Evolutionary conservation across 2,797 vertebrate species (phyloP), one percentile per base, ranked within the genome.

Genomic region (Decapterus maruadsi): DNA sequence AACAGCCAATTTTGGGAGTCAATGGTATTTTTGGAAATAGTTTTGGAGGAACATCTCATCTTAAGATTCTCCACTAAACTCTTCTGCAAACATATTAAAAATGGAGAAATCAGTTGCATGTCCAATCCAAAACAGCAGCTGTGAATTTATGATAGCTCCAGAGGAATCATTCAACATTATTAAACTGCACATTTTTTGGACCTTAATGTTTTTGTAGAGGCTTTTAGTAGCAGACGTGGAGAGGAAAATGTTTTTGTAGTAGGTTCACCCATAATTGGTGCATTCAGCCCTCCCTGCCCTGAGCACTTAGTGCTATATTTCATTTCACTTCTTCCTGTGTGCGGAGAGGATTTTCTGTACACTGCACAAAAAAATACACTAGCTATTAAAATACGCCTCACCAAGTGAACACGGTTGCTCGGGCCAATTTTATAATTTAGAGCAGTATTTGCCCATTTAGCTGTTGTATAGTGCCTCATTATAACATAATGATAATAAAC

Each of bases 191-290:
- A 45, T 66, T 55, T 45, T 65, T 50, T 58, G 22, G 45, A 26
- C 14, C 59, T 46, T 57, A 56, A 61, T 71, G 59, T 59, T 65
- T 64, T 75, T 75, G 54, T 55, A 29, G 38, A 64, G 65, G 61
- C 56, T 51, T 26, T 76, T 51, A 68, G 29, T 17, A n/a, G 54
- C 4, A 51, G 45, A 42, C 43, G 43, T 34, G 4, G 42, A 66
- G 51, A 58, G 40, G 16, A 55, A 74, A 61, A 61, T 58, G 57
- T 72, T 48, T 78, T 67, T 69, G 38, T 16, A 16, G 40, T 46
- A 60, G 50, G 38, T 78, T 73, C 17, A 57, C 3, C 38, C 14
- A 22, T 67, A 65, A 71, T 42, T 77, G 65, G 13, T 69, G 8
- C 11, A 51, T 29, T 38, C n/a, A 51, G 20, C 38, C 58, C 31